Evolutionary conservation across 2,888 invertebrate genomes (phyloP), one percentile per base, ranked within the genome.

Genomic region (Escarpia spicata): DNA sequence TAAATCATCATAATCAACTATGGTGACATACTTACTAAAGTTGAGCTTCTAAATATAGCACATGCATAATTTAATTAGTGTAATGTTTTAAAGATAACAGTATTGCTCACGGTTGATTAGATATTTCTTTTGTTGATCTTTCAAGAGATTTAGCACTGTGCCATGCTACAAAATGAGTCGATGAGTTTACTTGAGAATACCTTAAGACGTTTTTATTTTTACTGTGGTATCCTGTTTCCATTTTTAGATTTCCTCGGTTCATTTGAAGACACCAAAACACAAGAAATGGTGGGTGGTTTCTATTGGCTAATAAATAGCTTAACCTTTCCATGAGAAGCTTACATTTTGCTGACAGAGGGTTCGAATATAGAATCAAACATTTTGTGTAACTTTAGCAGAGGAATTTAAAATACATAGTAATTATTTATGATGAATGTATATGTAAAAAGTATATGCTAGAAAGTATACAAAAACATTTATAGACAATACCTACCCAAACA

Each of bases 201-300:
- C 37, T n/a, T 19, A 15, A 26, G 15, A 52, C 52, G 58, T 26
- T 75, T 26, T 6, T 26, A 75, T 75, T 75, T n/a, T 75, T 75
- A 75, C 75, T 19, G 19, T 75, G 75, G 6, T 75, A 75, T 6
- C 75, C 60, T 75, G 26, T 75, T 75, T 75, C 52, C 91, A 91
- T 92, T 94, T 95, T 43, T 94, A 96, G 97, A 97, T 37, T 98
- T 98, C 95, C 97, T 98, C 96, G 96, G 97, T 0, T 0, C 95
- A 94, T 92, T 96, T 95, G 96, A 96, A 92, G 95, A 95, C 91
- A 94, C 95, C 93, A 97, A 97, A 93, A 97, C 97, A 10, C 97
- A 97, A 90, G 98, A 98, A 96, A 93, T 97, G 97, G 0, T 98
- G 97, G 95, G 97, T 98, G 94, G 97, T 90, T 75, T 91, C 44